A percentile compares a stretch with the other conserved stretches of the same genome.
Evolutionary conservation across 2,888 invertebrate species (phyloP).

Genomic region (Agrotis segetum): DNA sequence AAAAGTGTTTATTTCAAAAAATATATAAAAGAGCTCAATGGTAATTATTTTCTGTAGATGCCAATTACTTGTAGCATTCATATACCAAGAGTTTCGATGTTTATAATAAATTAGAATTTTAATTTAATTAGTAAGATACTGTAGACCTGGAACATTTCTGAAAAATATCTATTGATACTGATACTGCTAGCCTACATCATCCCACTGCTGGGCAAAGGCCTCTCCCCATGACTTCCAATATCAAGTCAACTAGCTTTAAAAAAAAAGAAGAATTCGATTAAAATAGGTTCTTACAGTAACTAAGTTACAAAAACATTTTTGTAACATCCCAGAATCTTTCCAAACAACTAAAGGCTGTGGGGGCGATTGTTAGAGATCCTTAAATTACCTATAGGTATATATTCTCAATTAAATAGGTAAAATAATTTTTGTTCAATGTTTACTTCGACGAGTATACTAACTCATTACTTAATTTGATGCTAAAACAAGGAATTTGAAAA

Average conservation of each 20-base stretch:
- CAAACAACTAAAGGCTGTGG: neutral
- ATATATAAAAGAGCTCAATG: too few relatives aligned
- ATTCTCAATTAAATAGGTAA: too few relatives aligned
- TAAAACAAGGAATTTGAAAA: too few relatives aligned
- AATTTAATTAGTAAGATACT: constrained; percentile 2
- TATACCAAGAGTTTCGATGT: neutral
- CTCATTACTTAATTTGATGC: too few relatives aligned
- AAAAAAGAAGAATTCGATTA: too few relatives aligned
- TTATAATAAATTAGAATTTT: constrained; percentile 7
- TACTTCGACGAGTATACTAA: too few relatives aligned
- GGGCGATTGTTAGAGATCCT: neutral
- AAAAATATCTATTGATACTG: neutral
- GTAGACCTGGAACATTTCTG: neutral
- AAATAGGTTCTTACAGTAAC: neutral
- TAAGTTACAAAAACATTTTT: neutral
- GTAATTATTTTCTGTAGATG: neutral
- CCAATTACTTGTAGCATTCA: neutral
- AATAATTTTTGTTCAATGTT: neutral
- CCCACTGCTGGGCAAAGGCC: too few relatives aligned
- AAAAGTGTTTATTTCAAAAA: neutral
- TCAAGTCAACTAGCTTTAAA: too few relatives aligned
- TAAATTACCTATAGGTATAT: too few relatives aligned
- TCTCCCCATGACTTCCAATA: too few relatives aligned
- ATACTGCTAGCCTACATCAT: too few relatives aligned
- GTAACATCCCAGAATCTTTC: neutral